Percentiles rank a stretch among this genome's conserved stretches.
Conservation (phyloP, 2,888 invertebrate species). For the Mythimna impura region DNA sequence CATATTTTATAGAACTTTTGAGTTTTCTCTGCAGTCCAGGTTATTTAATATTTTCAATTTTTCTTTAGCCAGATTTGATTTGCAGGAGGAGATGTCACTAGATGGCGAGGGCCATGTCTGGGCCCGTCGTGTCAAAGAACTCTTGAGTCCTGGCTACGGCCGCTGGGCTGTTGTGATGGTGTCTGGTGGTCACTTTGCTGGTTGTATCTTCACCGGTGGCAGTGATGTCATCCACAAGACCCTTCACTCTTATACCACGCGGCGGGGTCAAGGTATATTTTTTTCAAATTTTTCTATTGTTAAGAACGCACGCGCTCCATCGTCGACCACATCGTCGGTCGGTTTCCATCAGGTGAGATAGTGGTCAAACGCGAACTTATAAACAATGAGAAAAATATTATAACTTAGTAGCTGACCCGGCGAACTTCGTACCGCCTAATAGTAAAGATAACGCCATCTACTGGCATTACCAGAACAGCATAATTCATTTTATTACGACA, state of each 20-base stretch:
- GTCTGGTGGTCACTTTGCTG: constrained; percentile 93
- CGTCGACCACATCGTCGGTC: no score
- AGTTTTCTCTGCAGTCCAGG: no score
- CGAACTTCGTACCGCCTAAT: no score
- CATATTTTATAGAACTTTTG: no score
- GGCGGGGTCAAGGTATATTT: constrained; percentile 92
- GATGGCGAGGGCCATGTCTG: constrained; percentile 85
- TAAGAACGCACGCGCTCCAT: background rate
- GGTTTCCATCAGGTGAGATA: no score
- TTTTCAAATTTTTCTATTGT: background rate
- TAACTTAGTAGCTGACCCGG: no score
- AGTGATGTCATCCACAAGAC: constrained; percentile 93
- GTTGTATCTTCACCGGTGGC: constrained; percentile 84
- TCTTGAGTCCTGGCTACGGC: constrained; percentile 83
- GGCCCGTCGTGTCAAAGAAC: constrained; percentile 79
- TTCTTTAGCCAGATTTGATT: constrained; percentile 26
- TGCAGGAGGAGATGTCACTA: constrained; percentile 87
- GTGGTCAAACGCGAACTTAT: no score
- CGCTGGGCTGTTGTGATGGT: constrained; percentile 95
- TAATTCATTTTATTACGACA: no score
- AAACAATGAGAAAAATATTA: no score
- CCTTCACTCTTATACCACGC: constrained; percentile 95
- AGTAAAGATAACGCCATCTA: no score
- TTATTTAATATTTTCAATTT: no score
- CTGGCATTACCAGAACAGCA: no score